Percentiles rank a stretch among this genome's conserved stretches.
Evolutionary conservation across 2,113 vertebrate species (phyloP).

Genomic region (Urocolius indicus): DNA sequence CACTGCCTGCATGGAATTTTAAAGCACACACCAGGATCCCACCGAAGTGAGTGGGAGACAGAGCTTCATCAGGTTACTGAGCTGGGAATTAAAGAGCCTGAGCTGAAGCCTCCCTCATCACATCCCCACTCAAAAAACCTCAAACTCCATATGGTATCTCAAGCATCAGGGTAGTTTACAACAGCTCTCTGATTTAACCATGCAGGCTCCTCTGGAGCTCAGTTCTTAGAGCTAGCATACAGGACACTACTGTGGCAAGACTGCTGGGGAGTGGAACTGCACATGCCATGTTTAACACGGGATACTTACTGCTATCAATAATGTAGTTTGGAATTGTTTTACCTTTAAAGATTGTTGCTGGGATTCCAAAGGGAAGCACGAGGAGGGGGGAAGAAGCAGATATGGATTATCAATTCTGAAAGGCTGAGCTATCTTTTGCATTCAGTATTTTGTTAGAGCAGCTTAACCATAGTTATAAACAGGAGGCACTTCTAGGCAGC

Average conservation of each 20-base stretch:
- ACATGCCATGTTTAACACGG: not conserved
- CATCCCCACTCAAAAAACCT: not conserved
- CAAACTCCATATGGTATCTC: not conserved
- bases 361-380: conserved; percentile 78
- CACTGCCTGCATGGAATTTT: not conserved
- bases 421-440: not conserved
- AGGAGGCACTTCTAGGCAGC: not conserved
- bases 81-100: not conserved
- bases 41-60: not conserved
- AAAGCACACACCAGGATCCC: not conserved
- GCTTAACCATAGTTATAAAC: not conserved
- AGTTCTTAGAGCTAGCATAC: not conserved
- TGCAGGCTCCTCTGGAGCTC: not conserved
- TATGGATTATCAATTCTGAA: conserved; percentile 66
- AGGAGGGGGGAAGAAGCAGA: conserved; percentile 74
- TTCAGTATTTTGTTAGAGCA: conserved; percentile 7
- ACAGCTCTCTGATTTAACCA: not conserved
- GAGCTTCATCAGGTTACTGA: not conserved
- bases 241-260: not conserved
- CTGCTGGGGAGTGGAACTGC: not conserved
- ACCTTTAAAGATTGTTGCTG: conserved; percentile 92
- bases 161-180: not conserved
- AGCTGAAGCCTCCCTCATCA: not conserved
- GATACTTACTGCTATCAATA: conserved; percentile 91
- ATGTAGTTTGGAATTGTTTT: conserved; percentile 89